Base-by-base conservation (phyloP, 2,113 vertebrate species). In the Sander lucioperca region DNA sequence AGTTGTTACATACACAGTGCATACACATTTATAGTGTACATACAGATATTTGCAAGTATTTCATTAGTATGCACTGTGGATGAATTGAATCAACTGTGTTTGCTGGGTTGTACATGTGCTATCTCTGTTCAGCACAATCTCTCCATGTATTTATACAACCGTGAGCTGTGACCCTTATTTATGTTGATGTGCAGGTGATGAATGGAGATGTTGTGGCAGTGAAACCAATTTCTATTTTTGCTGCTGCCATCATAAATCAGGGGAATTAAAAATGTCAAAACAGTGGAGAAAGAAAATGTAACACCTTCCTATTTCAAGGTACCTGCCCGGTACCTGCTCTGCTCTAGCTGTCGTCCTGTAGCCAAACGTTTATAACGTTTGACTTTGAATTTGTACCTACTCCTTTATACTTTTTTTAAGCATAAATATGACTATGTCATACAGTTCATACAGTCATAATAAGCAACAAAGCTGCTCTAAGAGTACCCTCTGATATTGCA, bases 171-270 rank as follows among this genome's bases (percentile, higher is more conserved):
- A 74, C 61, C 82, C 63, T 67, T 87, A 70, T 88, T 84, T 71
- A 77, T 53, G 30, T 69, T 67, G 75, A 68, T 71, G 65, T 79
- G 33, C 68, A 72, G 75, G 74, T 86, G 71, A 87, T 82, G 63
- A 83, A 91, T 89, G 79, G 66, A 79, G 67, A 86, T 45, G 59
- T 69, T 67, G 68, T 61, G 36, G 53, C 82, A 74, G 74, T 61
- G 72, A 74, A 79, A 80, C 39, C 66, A 74, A 86, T 86, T 92
- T 59, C 64, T 77, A 74, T 67, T 84, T 64, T 74, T 82, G 61
- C 68, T 36, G 72, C 72, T 61, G 61, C 43, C n/a, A 25, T 77
- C 77, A 79, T 90, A 86, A 89, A 90, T 92, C 88, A 92, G 39
- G 7, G 27, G 74, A 86, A 89, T 87, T 84, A 77, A 82, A 80